Conservation (phyloP, 2,797 vertebrate genomes). For the Sitta carolinensis region DNA sequence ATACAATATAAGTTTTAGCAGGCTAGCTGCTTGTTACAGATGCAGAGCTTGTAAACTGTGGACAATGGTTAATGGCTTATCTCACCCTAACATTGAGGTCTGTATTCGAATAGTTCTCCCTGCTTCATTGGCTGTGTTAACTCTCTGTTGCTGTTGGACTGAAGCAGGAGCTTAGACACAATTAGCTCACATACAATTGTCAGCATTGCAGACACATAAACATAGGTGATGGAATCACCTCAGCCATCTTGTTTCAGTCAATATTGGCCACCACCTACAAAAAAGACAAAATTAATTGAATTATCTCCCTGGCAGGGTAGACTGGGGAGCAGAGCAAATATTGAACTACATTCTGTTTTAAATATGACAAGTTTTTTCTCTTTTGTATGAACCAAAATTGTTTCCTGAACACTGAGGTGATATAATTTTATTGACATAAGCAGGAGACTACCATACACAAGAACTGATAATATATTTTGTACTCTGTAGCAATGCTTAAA, state of each 20-base stretch:
- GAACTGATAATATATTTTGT: neutral
- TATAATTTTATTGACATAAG: neutral
- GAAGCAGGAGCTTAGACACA: neutral
- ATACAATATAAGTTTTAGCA: neutral
- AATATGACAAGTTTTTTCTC: neutral
- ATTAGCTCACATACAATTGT: rapidly evolving
- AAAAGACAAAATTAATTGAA: neutral
- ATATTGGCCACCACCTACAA: neutral
- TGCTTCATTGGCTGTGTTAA: neutral
- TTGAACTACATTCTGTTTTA: neutral
- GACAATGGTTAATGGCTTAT: neutral
- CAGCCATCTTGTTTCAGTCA: neutral
- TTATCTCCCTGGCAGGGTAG: neutral
- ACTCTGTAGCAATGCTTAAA: neutral
- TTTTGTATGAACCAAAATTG: neutral
- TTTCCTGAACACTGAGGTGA: neutral
- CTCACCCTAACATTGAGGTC: neutral
- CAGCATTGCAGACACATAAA: neutral
- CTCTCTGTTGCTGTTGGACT: neutral
- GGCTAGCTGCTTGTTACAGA: neutral
- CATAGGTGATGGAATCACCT: neutral
- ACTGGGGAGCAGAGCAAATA: neutral
- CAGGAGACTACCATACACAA: neutral
- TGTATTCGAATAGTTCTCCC: neutral
- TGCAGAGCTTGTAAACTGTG: neutral